Conservation (phyloP, 2,113 vertebrate species). For the Notothenia rossii region DNA sequence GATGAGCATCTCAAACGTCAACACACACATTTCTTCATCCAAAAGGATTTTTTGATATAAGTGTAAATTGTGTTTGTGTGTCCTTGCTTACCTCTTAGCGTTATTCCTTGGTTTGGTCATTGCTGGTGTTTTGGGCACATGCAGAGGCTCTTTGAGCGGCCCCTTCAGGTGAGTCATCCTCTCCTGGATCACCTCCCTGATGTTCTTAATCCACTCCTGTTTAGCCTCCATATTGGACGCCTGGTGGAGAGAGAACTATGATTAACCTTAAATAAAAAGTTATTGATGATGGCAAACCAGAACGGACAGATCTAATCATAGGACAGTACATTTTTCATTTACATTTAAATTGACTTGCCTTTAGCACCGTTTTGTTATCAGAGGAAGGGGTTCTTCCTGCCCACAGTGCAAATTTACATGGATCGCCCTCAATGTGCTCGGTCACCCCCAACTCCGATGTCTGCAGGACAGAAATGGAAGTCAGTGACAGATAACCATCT, state of each 20-base stretch:
- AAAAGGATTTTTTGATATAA: too few relatives aligned
- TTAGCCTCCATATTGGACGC: conserved; percentile 99
- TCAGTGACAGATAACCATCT: too few relatives aligned
- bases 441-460: conserved; percentile 98
- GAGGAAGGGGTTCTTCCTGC: conserved; percentile 96
- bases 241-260: conserved; percentile 70
- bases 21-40: too few relatives aligned
- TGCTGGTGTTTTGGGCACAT: conserved; percentile 91
- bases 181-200: conserved; percentile 98
- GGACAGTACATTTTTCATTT: too few relatives aligned
- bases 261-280: neutral
- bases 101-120: conserved; percentile 91
- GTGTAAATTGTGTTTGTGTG: neutral
- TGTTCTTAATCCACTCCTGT: conserved; percentile 99
- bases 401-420: conserved; percentile 98
- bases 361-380: conserved; percentile 99
- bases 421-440: conserved; percentile 97
- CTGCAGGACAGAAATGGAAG: conserved; percentile 73
- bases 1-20: too few relatives aligned
- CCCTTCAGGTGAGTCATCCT: conserved; percentile 96
- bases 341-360: conserved; percentile 83
- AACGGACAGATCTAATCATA: too few relatives aligned
- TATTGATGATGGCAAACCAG: too few relatives aligned
- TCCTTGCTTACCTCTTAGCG: conserved; percentile 86
- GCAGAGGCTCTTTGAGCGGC: conserved; percentile 98